These are phyloP conservation scores for Dendrolimus punctatus DNA, from an alignment of 1,140 invertebrate species.

Conservation along the genomic window DNA sequence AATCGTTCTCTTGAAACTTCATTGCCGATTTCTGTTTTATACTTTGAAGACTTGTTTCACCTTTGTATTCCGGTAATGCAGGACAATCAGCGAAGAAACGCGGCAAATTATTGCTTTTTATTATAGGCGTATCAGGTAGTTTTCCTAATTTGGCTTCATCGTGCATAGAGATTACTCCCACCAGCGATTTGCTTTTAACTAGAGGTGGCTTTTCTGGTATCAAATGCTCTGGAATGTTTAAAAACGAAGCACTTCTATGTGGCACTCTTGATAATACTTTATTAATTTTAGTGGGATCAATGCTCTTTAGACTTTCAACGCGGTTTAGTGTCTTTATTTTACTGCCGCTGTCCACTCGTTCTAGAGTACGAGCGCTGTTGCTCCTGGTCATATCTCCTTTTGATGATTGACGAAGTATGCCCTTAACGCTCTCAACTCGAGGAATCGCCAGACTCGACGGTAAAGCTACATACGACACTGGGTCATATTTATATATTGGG, in stretches of 20 bases:
- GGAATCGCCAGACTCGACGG: constrained; percentile 48
- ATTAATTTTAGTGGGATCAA: constrained; percentile 60
- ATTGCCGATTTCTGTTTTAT: constrained; percentile 54
- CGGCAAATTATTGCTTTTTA: constrained; percentile 63
- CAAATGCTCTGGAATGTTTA: constrained; percentile 61
- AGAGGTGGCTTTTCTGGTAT: constrained; percentile 51
- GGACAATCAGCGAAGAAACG: constrained; percentile 66
- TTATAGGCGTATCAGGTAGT: constrained; percentile 65
- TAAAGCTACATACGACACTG: constrained; percentile 35
- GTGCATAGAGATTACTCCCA: constrained; percentile 36
- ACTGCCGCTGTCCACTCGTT: constrained; percentile 44
- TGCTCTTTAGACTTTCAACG: constrained; percentile 62
- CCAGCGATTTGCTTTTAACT: constrained; percentile 56
- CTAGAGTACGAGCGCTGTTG: constrained; percentile 47
- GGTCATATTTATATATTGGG: constrained; percentile 55
- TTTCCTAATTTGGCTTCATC: constrained; percentile 56
- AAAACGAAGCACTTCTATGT: constrained; percentile 65
- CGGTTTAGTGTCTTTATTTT: constrained; percentile 48
- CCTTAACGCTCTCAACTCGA: constrained; percentile 60
- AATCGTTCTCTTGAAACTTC: constrained; percentile 57
- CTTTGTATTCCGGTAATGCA: constrained; percentile 55
- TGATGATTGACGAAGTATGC: constrained; percentile 34
- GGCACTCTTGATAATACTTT: constrained; percentile 61
- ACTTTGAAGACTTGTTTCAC: constrained; percentile 58
- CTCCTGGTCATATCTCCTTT: constrained; percentile 36